Percentiles rank a stretch among this genome's conserved stretches.
Conservation (phyloP, 2,888 invertebrate species). For the Dorcus parallelipipedus region DNA sequence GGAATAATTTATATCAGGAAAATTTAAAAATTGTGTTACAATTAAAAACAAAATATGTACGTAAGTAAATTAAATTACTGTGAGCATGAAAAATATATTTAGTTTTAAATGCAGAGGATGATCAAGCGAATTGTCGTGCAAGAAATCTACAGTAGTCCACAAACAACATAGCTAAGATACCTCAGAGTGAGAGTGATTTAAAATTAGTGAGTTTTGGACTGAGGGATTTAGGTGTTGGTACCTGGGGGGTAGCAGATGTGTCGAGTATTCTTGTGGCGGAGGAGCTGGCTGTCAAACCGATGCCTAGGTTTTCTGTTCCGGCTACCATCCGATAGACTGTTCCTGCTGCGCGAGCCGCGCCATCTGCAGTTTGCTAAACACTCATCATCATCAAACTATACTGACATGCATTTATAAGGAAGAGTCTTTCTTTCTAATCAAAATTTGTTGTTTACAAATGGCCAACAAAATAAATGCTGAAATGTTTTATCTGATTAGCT, state of each 20-base stretch:
- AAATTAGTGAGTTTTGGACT: neutral
- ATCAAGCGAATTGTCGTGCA: too few relatives aligned
- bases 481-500: too few relatives aligned
- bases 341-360: constrained; percentile 76
- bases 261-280: constrained; percentile 47
- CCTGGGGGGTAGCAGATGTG: constrained; percentile 32
- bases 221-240: constrained; percentile 25
- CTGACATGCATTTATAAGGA: too few relatives aligned
- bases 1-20: too few relatives aligned
- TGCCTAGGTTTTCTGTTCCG: constrained; percentile 71
- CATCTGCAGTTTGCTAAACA: constrained; percentile 72
- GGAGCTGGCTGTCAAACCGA: constrained; percentile 64
- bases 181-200: neutral
- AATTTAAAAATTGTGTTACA: too few relatives aligned
- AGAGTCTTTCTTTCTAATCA: too few relatives aligned
- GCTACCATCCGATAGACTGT: constrained; percentile 76
- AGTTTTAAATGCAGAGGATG: too few relatives aligned
- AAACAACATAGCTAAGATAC: neutral
- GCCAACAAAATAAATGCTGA: too few relatives aligned
- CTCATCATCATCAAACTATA: constrained; percentile 22
- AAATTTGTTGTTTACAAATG: too few relatives aligned
- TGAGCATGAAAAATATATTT: too few relatives aligned
- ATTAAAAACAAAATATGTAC: too few relatives aligned
- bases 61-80: too few relatives aligned
- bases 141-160: neutral